Evolutionary conservation across 2,888 invertebrate species (phyloP), one percentile per base, ranked within the genome.

Genomic region (Aleiodes testaceus): DNA sequence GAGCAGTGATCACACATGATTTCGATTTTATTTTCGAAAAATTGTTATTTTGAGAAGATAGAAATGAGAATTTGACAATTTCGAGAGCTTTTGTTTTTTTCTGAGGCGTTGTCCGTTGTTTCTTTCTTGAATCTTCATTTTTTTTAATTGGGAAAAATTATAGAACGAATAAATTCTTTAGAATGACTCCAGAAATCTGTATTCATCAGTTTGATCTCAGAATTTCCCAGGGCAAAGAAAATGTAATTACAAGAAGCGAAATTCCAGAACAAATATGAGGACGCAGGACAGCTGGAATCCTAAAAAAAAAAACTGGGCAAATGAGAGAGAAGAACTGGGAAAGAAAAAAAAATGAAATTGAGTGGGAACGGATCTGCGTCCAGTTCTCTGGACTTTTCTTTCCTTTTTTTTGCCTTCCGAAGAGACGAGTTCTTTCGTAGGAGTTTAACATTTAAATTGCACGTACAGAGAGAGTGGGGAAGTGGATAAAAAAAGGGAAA

Each of bases 1-100:
- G 82, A 69, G 80, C 83, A 83, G 72, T 83, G 83, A 55, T 83
- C 83, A 26, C 83, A 83, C 83, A 83, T 83, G 66, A 63, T 64
- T 71, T 36, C 9, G 36, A 36, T 36, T 36, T 36, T 26, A 26
- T 36, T 36, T 11, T 7, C 36, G 11, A 3, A 18, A 26, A 59
- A 59, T 59, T 59, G 36, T 59, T 14, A 47, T 14, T 14, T 7
- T 4, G 36, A 36, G 26, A 42, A 53, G 16, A 12, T 22, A 20
- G 11, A 53, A 16, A 30, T 50, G 45, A 14, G 12, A 5, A 26
- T 67, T 55, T 7, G 44, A 66, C 53, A 26, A 7, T 30, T 12
- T 42, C 1, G 6, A 14, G 18, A 16, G 52, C n/a, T 52, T 50
- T 66, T 66, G 42, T 53, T 66, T 53, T 45, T 45, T 47, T 26